Evolutionary conservation across 30 jellyfish, hydroid and myxozoan genomes (phyloP).

Genomic region (Aurelia aurita complex sp. Pacific): DNA sequence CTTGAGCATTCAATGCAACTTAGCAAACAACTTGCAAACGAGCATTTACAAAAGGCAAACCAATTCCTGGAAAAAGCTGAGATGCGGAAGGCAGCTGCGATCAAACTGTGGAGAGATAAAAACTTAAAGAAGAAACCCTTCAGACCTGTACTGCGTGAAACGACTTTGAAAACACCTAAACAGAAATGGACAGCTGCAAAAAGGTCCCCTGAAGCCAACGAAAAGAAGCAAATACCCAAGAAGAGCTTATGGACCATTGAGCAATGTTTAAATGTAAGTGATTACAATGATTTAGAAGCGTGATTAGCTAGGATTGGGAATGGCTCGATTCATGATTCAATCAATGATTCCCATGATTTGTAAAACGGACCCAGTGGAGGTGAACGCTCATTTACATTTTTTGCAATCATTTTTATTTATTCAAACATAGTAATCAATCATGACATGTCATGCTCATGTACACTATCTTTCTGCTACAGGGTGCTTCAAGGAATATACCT

Average conservation of each 20-base stretch:
- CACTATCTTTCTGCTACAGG: no score
- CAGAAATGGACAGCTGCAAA: neutral
- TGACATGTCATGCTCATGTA: no score
- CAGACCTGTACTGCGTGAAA: neutral
- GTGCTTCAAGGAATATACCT: no score
- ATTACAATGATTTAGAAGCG: neutral
- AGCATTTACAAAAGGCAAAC: conserved; percentile 81
- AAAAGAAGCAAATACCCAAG: neutral
- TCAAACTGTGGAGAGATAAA: conserved; percentile 68
- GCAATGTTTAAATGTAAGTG: conserved; percentile 5
- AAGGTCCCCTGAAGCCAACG: no score
- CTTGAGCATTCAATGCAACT: conserved; percentile 50
- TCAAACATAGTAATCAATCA: no score
- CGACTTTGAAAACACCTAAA: neutral
- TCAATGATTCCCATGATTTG: no score
- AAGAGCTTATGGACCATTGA: conserved; percentile 20
- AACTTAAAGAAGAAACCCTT: neutral
- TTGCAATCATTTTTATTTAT: no score
- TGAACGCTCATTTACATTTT: no score
- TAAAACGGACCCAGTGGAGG: no score
- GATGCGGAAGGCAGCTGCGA: conserved; percentile 65
- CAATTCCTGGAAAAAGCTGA: conserved; percentile 58
- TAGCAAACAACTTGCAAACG: conserved; percentile 65
- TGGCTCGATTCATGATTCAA: no score
- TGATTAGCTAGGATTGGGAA: neutral